A percentile compares a stretch with the other conserved stretches of the same genome.
Evolutionary conservation across 2,797 vertebrate species (phyloP).

Genomic region (Linurgus olivaceus): DNA sequence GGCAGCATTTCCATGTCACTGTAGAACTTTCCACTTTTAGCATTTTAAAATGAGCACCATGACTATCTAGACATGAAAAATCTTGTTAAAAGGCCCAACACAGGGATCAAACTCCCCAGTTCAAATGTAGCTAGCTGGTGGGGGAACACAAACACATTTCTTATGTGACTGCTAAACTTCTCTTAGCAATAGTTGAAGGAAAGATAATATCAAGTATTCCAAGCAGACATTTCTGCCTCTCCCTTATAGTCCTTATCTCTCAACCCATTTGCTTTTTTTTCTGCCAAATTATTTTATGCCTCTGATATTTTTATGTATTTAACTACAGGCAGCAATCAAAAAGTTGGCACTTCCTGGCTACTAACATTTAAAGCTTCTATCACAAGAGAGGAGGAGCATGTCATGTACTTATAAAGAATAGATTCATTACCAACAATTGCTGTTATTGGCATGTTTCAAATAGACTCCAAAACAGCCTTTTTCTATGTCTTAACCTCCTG

Average conservation of each 20-base stretch:
- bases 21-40: background rate
- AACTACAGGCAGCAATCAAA: constrained; percentile 28
- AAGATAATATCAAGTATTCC: background rate
- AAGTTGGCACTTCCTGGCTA: constrained; percentile 32
- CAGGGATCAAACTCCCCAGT: background rate
- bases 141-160: background rate
- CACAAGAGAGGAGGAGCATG: background rate
- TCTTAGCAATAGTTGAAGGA: background rate
- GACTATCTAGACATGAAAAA: background rate
- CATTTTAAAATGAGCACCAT: background rate
- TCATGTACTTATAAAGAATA: background rate
- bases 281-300: constrained; percentile 5
- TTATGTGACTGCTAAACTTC: background rate
- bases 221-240: background rate
- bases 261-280: background rate
- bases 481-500: background rate
- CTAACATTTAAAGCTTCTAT: constrained; percentile 30
- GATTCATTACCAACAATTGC: constrained; percentile 26
- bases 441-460: constrained; percentile 40
- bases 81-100: background rate
- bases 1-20: background rate
- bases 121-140: background rate
- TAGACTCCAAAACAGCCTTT: background rate
- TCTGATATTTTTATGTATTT: constrained; percentile 33
- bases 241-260: background rate